Percentiles rank a stretch among this genome's conserved stretches.
Evolutionary conservation across 2,113 vertebrate genomes (phyloP).

Genomic region (Callipepla californica): DNA sequence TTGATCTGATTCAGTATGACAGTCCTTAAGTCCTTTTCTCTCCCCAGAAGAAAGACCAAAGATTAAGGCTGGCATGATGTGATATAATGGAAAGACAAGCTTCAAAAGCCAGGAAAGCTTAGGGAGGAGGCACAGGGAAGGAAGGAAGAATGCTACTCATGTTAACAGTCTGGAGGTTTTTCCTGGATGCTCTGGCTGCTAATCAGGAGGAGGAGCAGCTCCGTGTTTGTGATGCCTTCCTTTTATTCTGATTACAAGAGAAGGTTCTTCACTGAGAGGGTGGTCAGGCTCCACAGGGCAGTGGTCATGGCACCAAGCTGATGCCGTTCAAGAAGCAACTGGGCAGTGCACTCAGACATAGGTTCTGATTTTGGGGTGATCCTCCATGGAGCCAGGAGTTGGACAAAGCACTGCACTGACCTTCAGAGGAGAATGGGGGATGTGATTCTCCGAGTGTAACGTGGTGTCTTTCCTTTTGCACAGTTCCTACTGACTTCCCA

Average conservation of each 20-base stretch:
- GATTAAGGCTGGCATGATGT: conserved; percentile 62
- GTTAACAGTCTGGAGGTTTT: not conserved
- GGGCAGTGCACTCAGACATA: too few species aligned
- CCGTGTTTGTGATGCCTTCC: not conserved
- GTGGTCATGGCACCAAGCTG: too few species aligned
- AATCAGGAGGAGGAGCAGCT: not conserved
- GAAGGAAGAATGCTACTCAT: not conserved
- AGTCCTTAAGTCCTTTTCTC: conserved; percentile 34
- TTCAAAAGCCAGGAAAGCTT: conserved; percentile 1
- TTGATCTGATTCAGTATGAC: conserved; percentile 47
- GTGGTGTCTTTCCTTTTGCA: not conserved
- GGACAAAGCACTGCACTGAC: not conserved
- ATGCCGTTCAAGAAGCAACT: too few species aligned
- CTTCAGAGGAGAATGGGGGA: not conserved
- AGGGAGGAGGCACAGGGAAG: not conserved
- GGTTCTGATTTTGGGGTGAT: too few species aligned
- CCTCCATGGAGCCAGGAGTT: too few species aligned
- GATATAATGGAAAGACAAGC: conserved; percentile 39
- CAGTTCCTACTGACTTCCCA: not conserved
- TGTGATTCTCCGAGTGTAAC: not conserved
- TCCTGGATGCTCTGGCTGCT: not conserved
- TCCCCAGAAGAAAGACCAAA: conserved; percentile 30
- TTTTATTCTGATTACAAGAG: not conserved
- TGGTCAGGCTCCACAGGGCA: too few species aligned
- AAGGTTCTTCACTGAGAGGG: too few species aligned